Conservation (phyloP, 2,888 invertebrate species). For the Melanostoma scalare region DNA sequence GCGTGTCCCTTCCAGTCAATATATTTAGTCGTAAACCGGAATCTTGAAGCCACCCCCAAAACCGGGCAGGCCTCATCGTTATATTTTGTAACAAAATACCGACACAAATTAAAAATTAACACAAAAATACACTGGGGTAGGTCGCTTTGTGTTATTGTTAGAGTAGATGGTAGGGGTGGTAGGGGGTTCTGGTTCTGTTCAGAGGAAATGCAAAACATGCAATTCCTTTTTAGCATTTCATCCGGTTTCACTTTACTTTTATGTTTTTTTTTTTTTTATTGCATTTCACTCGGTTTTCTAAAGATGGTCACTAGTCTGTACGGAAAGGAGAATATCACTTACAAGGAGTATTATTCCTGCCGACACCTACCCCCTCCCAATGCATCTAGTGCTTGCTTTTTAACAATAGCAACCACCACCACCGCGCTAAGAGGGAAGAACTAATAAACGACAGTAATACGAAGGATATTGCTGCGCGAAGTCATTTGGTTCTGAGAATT, state of each 20-base stretch:
- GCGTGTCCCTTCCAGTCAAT: constrained; percentile 41
- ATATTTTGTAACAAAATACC: constrained; percentile 49
- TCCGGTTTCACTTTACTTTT: constrained; percentile 11
- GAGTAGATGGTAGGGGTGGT: background rate
- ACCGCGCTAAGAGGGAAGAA: constrained; percentile 59
- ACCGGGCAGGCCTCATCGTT: background rate
- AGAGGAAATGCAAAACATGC: constrained; percentile 71
- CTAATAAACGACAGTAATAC: constrained; percentile 72
- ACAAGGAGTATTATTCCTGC: constrained; percentile 10
- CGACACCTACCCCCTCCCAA: constrained; percentile 1
- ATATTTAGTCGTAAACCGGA: constrained; percentile 38
- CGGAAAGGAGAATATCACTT: constrained; percentile 46
- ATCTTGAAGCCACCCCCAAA: background rate
- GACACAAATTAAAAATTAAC: constrained; percentile 69
- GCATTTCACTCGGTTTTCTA: background rate
- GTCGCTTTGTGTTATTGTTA: too few species aligned
- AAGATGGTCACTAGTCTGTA: constrained; percentile 56
- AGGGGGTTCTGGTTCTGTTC: background rate
- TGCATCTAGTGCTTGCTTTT: constrained; percentile 28
- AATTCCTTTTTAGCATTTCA: constrained; percentile 64
- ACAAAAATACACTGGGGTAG: background rate
- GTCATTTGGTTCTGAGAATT: constrained; percentile 60
- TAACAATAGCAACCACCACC: constrained; percentile 48
- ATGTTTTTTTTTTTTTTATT: background rate
- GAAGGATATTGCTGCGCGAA: constrained; percentile 68